Evolutionary conservation across 1,140 invertebrate species (phyloP).

Genomic region (Euura saliciscinereae): DNA sequence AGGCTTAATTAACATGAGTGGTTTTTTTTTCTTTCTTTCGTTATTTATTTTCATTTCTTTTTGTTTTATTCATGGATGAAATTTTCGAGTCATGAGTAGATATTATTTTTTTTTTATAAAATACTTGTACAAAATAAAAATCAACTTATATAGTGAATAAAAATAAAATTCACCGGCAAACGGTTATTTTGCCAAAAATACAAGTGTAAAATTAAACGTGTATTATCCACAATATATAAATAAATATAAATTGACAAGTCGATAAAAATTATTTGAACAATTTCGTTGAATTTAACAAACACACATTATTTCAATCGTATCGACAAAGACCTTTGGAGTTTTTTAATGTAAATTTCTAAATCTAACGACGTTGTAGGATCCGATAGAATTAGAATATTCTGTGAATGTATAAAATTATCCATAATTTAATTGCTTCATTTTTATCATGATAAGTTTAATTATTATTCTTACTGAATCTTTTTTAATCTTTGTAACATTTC

Average conservation of each 20-base stretch:
- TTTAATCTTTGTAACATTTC: background rate
- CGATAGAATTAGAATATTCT: background rate
- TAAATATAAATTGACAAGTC: background rate
- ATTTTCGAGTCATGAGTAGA: too few species aligned
- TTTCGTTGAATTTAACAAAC: background rate
- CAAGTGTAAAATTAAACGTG: background rate
- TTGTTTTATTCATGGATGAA: too few species aligned
- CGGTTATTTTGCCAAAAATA: background rate
- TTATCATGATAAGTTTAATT: background rate
- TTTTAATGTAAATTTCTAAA: background rate
- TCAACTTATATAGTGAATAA: too few species aligned
- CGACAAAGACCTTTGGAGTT: background rate
- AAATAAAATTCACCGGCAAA: too few species aligned
- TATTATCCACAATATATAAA: background rate
- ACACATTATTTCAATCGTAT: too few species aligned
- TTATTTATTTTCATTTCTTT: too few species aligned
- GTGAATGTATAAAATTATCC: background rate
- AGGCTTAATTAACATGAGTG: background rate
- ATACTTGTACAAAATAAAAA: background rate
- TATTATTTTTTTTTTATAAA: background rate
- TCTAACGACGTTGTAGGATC: too few species aligned
- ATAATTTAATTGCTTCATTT: background rate
- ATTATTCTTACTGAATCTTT: background rate
- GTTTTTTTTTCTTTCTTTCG: background rate
- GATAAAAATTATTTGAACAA: background rate